Conservation (phyloP, 2,113 vertebrate species). For the Meriones unguiculatus region DNA sequence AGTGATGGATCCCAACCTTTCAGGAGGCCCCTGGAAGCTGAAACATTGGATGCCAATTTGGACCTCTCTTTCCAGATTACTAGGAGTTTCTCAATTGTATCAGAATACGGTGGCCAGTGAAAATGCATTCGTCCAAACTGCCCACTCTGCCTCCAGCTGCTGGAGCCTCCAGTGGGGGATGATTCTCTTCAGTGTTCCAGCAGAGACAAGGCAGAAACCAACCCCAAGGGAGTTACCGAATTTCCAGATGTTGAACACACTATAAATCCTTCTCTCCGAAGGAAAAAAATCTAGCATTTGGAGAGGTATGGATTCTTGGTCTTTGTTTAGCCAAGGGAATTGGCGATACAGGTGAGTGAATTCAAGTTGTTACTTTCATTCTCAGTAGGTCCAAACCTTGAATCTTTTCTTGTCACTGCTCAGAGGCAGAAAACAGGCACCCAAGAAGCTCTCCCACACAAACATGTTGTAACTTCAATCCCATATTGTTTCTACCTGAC, state of each 20-base stretch:
- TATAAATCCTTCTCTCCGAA: background rate
- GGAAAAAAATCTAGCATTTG: background rate
- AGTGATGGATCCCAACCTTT: background rate
- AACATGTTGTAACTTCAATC: background rate
- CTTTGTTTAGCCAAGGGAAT: background rate
- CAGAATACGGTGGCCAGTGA: background rate
- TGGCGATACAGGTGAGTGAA: background rate
- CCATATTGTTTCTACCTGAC: background rate
- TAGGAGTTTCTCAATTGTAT: background rate
- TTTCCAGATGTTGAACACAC: background rate
- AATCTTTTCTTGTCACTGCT: background rate
- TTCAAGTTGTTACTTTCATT: background rate
- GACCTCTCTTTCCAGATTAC: accelerated
- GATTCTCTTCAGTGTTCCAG: background rate
- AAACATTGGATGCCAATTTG: background rate
- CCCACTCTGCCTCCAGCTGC: background rate
- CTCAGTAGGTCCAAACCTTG: background rate
- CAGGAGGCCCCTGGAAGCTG: background rate
- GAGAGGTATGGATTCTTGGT: background rate
- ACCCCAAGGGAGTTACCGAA: background rate
- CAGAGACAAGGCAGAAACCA: too few species aligned
- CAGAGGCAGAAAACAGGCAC: background rate
- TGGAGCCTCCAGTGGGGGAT: accelerated
- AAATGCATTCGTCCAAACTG: background rate
- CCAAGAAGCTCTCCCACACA: background rate